Evolutionary conservation across 2,113 vertebrate genomes (phyloP), one percentile per base, ranked within the genome.

Genomic region (Spizaetus ornatus): DNA sequence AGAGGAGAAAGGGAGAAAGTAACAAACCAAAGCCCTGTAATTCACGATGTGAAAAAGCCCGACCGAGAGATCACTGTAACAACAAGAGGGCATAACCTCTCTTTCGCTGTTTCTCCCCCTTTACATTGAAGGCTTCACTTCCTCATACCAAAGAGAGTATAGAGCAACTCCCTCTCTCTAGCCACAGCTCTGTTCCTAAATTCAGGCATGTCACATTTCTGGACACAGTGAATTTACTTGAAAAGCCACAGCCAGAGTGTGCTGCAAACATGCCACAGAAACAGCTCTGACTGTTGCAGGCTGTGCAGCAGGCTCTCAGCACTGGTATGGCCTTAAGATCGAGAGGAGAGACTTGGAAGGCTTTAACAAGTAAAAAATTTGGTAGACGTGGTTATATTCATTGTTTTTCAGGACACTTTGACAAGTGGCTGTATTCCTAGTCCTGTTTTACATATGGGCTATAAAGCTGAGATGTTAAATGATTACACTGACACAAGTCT

Each of bases 51-150:
- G 40, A 79, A 67, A 93, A 86, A 86, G 34, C 27, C 34, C 63
- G 77, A 29, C 32, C 12, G 70, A 50, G 58, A 43, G 45, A 72
- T 5, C 55, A 13, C 0, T 59, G 8, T 66, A 55, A 72, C 27
- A 70, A 69, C 58, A 19, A 5, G 36, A 69, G 25, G 27, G 66
- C 9, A 0, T 19, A 73, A 69, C 27, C 38, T 50, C 20, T 56
- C 63, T 40, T 45, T 27, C 6, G 7, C 23, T 17, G 4, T 8
- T 73, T 72, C n/a, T 86, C 32, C 36, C 40, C 0, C 1, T 40
- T 69, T 36, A 7, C 32, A 45, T 7, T 0, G 2, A 89, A 59
- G 17, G 11, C 31, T 82, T 82, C 0, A 1, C 23, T 70, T 71
- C 36, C 40, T 72, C 42, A n/a, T 27, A 73, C 21, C 40, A 53